Evolutionary conservation across 2,797 vertebrate species (phyloP).

Genomic region (Leptatherina wallacei): DNA sequence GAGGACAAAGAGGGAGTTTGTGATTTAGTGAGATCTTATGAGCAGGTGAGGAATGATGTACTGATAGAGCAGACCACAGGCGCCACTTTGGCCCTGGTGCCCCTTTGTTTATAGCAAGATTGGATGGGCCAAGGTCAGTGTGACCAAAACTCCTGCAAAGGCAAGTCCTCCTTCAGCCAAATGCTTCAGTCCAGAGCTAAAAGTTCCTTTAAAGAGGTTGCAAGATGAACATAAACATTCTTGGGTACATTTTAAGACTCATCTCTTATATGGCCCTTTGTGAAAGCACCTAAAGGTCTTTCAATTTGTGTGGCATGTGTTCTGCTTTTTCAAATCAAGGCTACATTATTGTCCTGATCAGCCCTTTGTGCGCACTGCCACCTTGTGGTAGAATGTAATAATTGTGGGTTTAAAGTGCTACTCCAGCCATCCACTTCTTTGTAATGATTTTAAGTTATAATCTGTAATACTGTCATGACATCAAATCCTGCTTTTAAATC

Average conservation of each 20-base stretch:
- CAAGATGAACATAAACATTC: conserved; percentile 15
- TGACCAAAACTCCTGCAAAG: conserved; percentile 40
- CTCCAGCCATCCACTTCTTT: not conserved
- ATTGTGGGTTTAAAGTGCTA: conserved; percentile 32
- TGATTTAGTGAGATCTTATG: conserved; percentile 43
- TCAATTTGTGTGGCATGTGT: conserved; percentile 7
- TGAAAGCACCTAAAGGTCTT: conserved; percentile 40
- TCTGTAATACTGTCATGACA: not conserved
- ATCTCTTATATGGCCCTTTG: conserved; percentile 15
- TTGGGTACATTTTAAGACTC: conserved; percentile 10
- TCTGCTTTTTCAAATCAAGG: conserved; percentile 34
- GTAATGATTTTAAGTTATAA: not conserved
- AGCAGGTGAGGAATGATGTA: conserved; percentile 65
- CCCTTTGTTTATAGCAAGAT: conserved; percentile 53
- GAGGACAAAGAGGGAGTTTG: conserved; percentile 32
- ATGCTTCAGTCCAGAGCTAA: conserved; percentile 44
- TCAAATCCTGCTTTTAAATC: conserved; percentile 7
- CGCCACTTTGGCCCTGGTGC: conserved; percentile 41
- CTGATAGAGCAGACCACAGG: conserved; percentile 55
- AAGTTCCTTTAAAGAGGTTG: conserved; percentile 38
- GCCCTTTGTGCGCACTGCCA: conserved; percentile 45
- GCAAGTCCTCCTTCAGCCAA: conserved; percentile 32
- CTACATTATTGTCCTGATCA: conserved; percentile 3
- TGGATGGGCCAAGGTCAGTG: conserved; percentile 51
- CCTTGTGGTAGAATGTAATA: conserved; percentile 48